These are phyloP conservation scores for Venustaconcha ellipsiformis DNA, from an alignment of 1,140 invertebrate species.

Conservation along the genomic window DNA sequence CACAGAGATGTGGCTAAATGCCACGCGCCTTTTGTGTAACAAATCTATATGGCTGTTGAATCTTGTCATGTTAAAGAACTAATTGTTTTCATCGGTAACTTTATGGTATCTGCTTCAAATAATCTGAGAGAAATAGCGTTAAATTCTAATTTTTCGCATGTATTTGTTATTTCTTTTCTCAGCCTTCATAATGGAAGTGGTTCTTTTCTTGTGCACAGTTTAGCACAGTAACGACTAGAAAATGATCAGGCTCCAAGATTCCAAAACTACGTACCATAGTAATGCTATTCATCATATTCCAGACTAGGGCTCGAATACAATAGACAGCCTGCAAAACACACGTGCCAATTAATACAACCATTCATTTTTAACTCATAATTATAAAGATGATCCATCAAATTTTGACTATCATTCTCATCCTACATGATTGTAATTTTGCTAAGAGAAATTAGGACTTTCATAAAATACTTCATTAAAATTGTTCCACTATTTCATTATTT, in stretches of 20 bases:
- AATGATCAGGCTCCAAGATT: background rate
- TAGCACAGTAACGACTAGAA: too few relatives aligned
- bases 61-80: too few relatives aligned
- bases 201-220: too few relatives aligned
- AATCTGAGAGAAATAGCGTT: too few relatives aligned
- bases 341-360: background rate
- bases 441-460: background rate
- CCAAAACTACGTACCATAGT: background rate
- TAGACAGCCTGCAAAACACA: conserved; percentile 52
- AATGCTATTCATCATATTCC: conserved; percentile 27
- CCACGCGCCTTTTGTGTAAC: too few relatives aligned
- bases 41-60: too few relatives aligned
- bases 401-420: background rate
- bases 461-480: background rate
- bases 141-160: too few relatives aligned
- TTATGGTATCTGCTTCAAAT: too few relatives aligned
- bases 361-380: background rate
- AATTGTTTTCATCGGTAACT: too few relatives aligned
- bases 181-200: too few relatives aligned
- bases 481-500: background rate
- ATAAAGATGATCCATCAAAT: background rate
- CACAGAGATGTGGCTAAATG: too few relatives aligned
- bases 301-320: conserved; percentile 51
- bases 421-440: background rate
- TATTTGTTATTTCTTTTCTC: too few relatives aligned